Percentiles rank a stretch among this genome's conserved stretches.
Evolutionary conservation across 2,113 vertebrate genomes (phyloP).

Genomic region (Psilopogon haemacephalus): DNA sequence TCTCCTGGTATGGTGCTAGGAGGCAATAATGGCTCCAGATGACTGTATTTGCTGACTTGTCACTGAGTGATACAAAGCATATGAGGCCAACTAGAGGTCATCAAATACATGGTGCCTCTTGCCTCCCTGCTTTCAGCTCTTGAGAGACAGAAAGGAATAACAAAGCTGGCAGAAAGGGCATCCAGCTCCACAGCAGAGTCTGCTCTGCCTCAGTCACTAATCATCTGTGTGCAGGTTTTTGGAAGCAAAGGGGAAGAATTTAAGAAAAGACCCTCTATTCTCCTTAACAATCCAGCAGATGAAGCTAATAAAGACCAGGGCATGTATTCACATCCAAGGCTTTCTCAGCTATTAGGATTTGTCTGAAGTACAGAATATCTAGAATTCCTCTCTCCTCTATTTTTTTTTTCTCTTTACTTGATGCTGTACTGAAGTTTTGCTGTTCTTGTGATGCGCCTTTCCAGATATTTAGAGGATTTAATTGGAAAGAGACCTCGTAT

Average conservation of each 20-base stretch:
- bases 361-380: background rate
- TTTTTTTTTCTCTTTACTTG: background rate
- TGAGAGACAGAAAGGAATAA: background rate
- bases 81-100: conserved; percentile 41
- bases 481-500: background rate
- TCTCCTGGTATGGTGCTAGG: background rate
- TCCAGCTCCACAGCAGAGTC: background rate
- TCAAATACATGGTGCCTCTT: background rate
- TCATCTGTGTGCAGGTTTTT: background rate
- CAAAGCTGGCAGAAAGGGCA: background rate
- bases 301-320: background rate
- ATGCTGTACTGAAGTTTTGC: background rate
- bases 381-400: background rate
- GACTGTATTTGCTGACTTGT: conserved; percentile 17
- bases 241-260: background rate
- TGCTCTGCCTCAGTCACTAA: background rate
- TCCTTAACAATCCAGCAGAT: background rate
- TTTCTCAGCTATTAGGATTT: background rate
- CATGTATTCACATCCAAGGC: background rate
- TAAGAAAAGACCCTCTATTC: background rate
- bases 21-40: conserved; percentile 19
- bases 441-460: background rate
- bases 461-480: background rate
- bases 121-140: conserved; percentile 15
- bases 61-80: conserved; percentile 36